phyloP scores from a whole-genome alignment of 2,797 vertebrate species.

The Macropus fuliginosus region DNA sequence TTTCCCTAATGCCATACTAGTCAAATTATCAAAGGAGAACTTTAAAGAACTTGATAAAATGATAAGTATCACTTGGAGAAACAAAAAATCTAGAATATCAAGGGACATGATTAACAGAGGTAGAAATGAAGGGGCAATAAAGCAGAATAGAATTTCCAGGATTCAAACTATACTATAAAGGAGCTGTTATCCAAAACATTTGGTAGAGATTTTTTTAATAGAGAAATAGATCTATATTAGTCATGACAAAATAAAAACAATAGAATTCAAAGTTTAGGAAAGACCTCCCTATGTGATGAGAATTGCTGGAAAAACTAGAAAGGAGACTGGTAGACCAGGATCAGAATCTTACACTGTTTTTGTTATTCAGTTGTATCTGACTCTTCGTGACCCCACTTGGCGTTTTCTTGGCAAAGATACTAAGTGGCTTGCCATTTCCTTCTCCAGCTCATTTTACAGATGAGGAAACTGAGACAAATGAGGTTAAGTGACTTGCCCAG shows the following conservation, averaged over 20 bases:
- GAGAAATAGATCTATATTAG: background rate
- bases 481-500: background rate
- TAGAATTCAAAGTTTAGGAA: background rate
- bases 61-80: background rate
- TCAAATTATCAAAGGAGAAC: background rate
- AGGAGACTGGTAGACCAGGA: background rate
- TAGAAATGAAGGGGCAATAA: background rate
- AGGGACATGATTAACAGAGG: background rate
- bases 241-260: background rate
- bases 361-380: background rate
- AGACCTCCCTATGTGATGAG: background rate
- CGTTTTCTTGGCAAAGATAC: background rate
- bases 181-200: background rate
- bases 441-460: background rate
- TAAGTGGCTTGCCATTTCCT: background rate
- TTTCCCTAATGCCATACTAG: background rate
- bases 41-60: background rate
- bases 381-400: background rate
- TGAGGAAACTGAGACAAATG: background rate
- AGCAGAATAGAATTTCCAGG: background rate
- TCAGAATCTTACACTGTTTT: background rate
- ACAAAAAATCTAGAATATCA: background rate
- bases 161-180: background rate
- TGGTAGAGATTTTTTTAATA: background rate
- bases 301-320: background rate